Percentiles rank a stretch among this genome's conserved stretches.
Conservation (phyloP, 1,140 invertebrate genomes). For the Drosophila sp. region DNA sequence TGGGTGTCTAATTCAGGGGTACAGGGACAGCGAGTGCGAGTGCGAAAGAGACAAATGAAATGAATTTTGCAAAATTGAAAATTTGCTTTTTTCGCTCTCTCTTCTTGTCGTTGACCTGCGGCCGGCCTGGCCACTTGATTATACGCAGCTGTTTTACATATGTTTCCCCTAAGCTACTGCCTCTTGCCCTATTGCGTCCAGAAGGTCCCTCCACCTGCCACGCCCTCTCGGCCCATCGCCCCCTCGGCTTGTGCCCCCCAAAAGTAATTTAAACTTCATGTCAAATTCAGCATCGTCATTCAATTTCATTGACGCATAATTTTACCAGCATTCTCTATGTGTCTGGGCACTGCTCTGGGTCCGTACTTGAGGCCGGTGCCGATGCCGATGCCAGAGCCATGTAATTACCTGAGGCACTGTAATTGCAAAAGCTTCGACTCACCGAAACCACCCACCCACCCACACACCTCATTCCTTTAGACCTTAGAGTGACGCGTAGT, state of each 20-base stretch:
- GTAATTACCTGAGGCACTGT: slow-evolving; percentile 77
- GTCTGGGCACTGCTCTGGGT: background rate
- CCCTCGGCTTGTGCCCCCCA: slow-evolving; percentile 23
- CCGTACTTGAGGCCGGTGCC: slow-evolving; percentile 47
- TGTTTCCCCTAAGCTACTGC: slow-evolving; percentile 9
- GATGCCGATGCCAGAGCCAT: slow-evolving; percentile 41
- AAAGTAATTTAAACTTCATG: slow-evolving; percentile 82
- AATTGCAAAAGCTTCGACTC: slow-evolving; percentile 59
- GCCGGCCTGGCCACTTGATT: slow-evolving; percentile 66
- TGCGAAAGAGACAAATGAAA: slow-evolving; percentile 49
- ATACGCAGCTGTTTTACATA: slow-evolving; percentile 43
- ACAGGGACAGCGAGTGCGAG: slow-evolving; percentile 18
- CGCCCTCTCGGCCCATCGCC: background rate
- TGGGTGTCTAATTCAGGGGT: slow-evolving; percentile 65
- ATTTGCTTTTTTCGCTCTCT: slow-evolving; percentile 73
- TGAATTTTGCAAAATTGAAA: slow-evolving; percentile 75
- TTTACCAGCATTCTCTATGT: slow-evolving; percentile 42
- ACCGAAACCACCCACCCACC: background rate
- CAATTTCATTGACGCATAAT: slow-evolving; percentile 77
- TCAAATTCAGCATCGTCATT: slow-evolving; percentile 80
- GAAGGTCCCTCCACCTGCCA: background rate
- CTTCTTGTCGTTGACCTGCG: slow-evolving; percentile 57
- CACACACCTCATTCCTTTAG: background rate
- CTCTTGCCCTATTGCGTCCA: background rate
- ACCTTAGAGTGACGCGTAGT: slow-evolving; percentile 54